Conservation (phyloP, 2,797 vertebrate genomes). For the Garrulus glandarius region DNA sequence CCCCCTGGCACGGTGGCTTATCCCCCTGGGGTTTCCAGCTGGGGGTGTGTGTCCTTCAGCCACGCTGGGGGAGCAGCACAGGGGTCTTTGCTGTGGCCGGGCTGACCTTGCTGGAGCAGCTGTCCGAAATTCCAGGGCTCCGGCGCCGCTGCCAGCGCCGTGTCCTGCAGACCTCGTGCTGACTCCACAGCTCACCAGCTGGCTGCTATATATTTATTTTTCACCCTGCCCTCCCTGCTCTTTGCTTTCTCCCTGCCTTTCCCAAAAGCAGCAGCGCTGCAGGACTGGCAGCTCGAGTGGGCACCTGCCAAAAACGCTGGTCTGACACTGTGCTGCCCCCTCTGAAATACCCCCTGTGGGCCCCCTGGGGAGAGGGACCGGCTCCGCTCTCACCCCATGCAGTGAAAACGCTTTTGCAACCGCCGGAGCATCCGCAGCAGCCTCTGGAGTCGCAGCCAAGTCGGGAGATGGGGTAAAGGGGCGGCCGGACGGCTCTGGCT, state of each 20-base stretch:
- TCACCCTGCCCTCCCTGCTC: neutral
- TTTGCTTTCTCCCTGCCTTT: neutral
- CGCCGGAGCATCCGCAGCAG: neutral
- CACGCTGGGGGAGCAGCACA: neutral
- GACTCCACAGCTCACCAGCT: constrained; percentile 65
- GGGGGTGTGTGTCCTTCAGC: neutral
- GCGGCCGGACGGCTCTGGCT: neutral
- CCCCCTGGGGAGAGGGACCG: accelerated
- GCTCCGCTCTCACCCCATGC: neutral
- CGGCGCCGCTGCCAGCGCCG: neutral
- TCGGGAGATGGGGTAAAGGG: neutral
- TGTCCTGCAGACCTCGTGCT: constrained; percentile 39
- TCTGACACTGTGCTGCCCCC: neutral
- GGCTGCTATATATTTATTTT: constrained; percentile 54
- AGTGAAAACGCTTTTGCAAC: neutral
- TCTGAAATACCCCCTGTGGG: accelerated
- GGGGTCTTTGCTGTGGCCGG: neutral
- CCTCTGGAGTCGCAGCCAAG: neutral
- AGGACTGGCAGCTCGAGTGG: neutral
- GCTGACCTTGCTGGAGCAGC: constrained; percentile 59
- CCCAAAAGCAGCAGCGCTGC: neutral
- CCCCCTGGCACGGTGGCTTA: accelerated
- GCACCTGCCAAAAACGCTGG: neutral
- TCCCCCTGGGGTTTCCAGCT: neutral
- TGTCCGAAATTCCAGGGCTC: constrained; percentile 55